Evolutionary conservation across 2,888 invertebrate species (phyloP), one percentile per base, ranked within the genome.

Genomic region (Scaptomyza cyrtandrae): DNA sequence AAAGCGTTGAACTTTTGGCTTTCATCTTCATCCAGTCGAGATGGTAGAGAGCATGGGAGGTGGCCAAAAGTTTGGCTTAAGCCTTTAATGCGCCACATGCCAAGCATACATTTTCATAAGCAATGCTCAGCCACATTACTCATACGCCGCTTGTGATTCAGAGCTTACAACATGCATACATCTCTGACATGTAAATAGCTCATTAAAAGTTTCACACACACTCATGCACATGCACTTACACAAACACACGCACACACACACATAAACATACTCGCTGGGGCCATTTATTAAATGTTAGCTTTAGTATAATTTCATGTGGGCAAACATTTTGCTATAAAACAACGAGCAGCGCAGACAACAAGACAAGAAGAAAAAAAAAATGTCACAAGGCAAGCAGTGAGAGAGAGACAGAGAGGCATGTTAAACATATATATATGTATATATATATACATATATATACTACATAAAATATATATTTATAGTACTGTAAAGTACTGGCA

Each of bases 251-350:
- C 55, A 46, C 13, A 48, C 35, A 57, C 41, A 49, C 44, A 48
- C 14, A 29, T 31, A 35, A 1, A 16, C 31, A n/a, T 10, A n/a
- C 39, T 29, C 46, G 44, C 35, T 63, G 74, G 45, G 66, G 66
- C 75, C 86, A 89, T 89, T 89, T 89, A 89, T 89, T 83, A 85
- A 83, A 89, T 75, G 89, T 71, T 78, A 50, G 75, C 60, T 68
- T 70, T 68, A 65, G 81, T 78, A 78, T 75, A 87, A 85, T 81
- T 85, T 78, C 82, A 78, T 85, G 86, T 85, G 70, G 61, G 89
- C 76, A 83, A 83, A 83, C 85, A 83, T 88, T 84, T 83, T 77
- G 64, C 70, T 59, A 62, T 69, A 67, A 70, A 77, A 83, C 77
- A 80, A 61, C 83, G 79, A 68, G 74, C 75, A 60, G 27, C 75